Conservation (phyloP, 2,888 invertebrate species). For the Pollenia griseotomentosa region DNA sequence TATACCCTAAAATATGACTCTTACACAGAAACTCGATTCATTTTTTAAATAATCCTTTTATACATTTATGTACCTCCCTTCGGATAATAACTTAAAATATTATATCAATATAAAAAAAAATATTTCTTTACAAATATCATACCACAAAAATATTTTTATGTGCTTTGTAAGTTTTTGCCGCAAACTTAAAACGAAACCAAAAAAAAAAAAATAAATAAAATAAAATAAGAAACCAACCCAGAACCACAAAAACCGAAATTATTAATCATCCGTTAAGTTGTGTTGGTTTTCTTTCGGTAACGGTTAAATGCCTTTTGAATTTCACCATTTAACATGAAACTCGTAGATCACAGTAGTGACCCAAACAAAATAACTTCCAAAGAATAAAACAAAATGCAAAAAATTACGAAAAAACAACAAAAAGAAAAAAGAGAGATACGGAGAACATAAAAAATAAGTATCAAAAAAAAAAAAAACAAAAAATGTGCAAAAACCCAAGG, state of each 20-base stretch:
- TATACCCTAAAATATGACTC: too few relatives aligned
- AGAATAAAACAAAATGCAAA: conserved; percentile 36
- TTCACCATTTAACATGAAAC: conserved; percentile 58
- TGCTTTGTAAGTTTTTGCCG: background rate
- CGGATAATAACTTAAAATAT: too few relatives aligned
- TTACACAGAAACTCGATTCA: background rate
- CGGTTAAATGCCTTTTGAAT: conserved; percentile 57
- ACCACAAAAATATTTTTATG: background rate
- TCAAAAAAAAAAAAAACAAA: conserved; percentile 23
- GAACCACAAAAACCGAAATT: conserved; percentile 67
- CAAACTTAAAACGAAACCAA: background rate
- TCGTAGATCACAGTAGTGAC: conserved; percentile 66
- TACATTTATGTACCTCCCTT: too few relatives aligned
- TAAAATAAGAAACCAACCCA: conserved; percentile 1
- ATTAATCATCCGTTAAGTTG: conserved; percentile 72
- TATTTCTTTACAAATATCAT: background rate
- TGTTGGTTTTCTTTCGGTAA: conserved; percentile 52
- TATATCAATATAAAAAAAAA: background rate
- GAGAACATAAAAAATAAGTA: conserved; percentile 53
- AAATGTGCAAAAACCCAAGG: conserved; percentile 18
- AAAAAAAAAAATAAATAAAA: background rate
- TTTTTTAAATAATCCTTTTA: background rate
- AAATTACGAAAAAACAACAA: background rate
- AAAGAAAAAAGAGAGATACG: conserved; percentile 7
- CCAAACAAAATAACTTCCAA: conserved; percentile 52